Conservation (phyloP, 2,113 vertebrate genomes). For the Centropus bengalensis region DNA sequence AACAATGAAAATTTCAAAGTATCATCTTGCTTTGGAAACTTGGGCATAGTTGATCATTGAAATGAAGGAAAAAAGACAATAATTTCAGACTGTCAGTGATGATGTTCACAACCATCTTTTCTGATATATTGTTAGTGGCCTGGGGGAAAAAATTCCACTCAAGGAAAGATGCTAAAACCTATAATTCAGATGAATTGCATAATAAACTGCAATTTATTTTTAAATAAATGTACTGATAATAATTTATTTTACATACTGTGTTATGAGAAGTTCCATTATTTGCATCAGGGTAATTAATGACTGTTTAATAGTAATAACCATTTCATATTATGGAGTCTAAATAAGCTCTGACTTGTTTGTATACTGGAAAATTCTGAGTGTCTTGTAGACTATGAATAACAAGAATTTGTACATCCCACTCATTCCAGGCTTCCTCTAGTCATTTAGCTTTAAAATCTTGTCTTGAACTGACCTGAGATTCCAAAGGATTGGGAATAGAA, state of each 20-base stretch:
- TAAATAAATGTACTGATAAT: not conserved
- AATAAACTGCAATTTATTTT: not conserved
- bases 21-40: conserved; percentile 28
- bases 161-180: not conserved
- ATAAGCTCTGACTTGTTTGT: not conserved
- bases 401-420: not conserved
- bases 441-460: not conserved
- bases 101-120: not conserved
- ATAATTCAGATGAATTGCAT: not conserved
- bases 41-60: conserved; percentile 3
- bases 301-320: not conserved
- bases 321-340: not conserved
- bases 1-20: conserved; percentile 43
- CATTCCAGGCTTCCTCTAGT: not conserved
- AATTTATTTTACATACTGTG: not conserved
- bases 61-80: not conserved
- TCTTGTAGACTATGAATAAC: not conserved
- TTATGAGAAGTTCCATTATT: not conserved
- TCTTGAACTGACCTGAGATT: not conserved
- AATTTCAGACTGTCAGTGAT: conserved; percentile 18
- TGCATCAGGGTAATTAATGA: not conserved
- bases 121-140: not conserved
- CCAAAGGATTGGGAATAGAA: not conserved
- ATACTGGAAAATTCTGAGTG: not conserved
- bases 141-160: not conserved